Conservation (phyloP, 2,888 invertebrate species). For the Sesamia inferens region DNA sequence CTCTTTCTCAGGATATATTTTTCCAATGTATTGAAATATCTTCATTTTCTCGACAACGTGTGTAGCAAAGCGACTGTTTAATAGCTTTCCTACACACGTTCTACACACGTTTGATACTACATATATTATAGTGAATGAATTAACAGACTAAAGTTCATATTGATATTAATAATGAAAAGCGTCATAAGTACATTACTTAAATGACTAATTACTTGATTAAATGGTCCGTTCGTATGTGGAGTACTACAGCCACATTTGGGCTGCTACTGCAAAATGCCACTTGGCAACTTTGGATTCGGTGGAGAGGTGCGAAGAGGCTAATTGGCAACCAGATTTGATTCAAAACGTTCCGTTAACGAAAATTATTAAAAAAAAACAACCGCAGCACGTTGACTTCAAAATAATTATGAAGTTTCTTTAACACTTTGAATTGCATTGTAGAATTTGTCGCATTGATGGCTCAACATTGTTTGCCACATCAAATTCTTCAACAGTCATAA, state of each 20-base stretch:
- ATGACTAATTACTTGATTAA: neutral
- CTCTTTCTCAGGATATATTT: neutral
- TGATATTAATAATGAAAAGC: neutral
- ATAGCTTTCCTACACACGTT: neutral
- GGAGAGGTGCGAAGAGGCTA: too few relatives aligned
- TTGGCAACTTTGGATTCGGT: too few relatives aligned
- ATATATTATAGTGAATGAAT: neutral
- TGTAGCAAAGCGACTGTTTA: neutral
- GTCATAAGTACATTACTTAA: neutral
- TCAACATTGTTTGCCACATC: constrained; percentile 1
- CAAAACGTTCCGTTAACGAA: neutral
- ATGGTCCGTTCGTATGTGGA: too few relatives aligned
- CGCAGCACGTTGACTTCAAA: neutral
- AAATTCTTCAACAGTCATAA: neutral
- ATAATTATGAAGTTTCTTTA: neutral
- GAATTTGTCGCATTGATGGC: neutral
- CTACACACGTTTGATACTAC: too few relatives aligned
- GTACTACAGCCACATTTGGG: too few relatives aligned
- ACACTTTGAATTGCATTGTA: neutral
- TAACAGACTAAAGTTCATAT: too few relatives aligned
- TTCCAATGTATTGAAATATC: neutral
- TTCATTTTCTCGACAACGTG: constrained; percentile 2
- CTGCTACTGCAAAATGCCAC: too few relatives aligned
- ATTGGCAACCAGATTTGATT: too few relatives aligned
- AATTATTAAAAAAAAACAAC: neutral